Percentiles rank a stretch among this genome's conserved stretches.
phyloP scores from a whole-genome alignment of 2,113 vertebrate genomes.

The Drymodes brunneopygia region DNA sequence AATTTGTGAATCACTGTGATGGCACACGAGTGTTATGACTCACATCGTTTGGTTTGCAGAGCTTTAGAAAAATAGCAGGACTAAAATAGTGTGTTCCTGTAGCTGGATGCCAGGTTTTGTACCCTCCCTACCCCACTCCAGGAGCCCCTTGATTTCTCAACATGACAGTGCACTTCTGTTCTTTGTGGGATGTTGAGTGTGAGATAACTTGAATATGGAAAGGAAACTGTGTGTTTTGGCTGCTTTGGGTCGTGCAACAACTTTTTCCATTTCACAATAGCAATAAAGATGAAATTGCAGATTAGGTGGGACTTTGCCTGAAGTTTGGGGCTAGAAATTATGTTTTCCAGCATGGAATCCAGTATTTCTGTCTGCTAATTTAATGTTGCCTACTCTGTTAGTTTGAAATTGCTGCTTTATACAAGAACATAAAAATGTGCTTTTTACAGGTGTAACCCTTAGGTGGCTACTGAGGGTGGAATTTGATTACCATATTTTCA shows the following conservation, averaged over 20 bases:
- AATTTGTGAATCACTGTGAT: not conserved
- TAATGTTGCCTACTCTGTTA: accelerated
- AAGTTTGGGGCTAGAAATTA: not conserved
- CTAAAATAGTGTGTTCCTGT: not conserved
- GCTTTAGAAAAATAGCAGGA: not conserved
- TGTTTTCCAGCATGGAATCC: not conserved
- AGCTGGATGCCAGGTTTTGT: not conserved
- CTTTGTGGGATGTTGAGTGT: not conserved
- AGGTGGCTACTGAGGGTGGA: not conserved
- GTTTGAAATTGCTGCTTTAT: not conserved
- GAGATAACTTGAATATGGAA: not conserved
- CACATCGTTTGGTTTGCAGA: not conserved
- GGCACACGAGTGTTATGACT: not conserved
- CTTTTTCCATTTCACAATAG: not conserved
- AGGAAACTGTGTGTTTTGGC: not conserved
- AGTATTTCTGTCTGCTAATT: not conserved
- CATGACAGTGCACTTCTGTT: accelerated
- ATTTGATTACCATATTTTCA: not conserved
- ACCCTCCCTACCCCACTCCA: not conserved
- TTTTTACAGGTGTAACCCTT: not conserved
- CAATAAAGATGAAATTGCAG: not conserved
- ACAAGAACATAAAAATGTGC: not conserved
- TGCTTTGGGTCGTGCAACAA: not conserved
- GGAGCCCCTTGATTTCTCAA: not conserved
- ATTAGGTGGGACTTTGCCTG: not conserved